Evolutionary conservation across 2,888 invertebrate species (phyloP).

Genomic region (Cabera pusaria): DNA sequence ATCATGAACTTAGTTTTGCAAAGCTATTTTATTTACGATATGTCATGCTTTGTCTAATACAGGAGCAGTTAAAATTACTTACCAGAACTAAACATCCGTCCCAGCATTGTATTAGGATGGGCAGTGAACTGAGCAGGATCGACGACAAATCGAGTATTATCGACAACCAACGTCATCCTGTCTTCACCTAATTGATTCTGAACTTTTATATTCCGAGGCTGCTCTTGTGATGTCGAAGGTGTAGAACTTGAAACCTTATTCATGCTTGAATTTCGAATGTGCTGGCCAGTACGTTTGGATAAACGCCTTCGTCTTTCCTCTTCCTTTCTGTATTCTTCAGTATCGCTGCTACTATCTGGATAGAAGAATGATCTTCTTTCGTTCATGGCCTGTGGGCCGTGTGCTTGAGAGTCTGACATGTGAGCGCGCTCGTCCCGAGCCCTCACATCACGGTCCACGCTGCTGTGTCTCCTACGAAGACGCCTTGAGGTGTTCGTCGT

Average conservation of each 20-base stretch:
- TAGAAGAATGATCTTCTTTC: slow-evolving; percentile 74
- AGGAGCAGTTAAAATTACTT: too few relatives aligned
- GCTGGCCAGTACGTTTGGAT: slow-evolving; percentile 68
- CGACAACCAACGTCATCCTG: slow-evolving; percentile 96
- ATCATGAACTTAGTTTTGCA: too few relatives aligned
- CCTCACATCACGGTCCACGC: slow-evolving; percentile 68
- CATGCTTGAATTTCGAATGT: slow-evolving; percentile 51
- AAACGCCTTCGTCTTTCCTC: slow-evolving; percentile 87
- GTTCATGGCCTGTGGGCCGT: slow-evolving; percentile 68
- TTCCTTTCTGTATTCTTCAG: slow-evolving; percentile 90
- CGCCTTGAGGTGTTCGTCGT: slow-evolving; percentile 23
- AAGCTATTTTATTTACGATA: too few relatives aligned
- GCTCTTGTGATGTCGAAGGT: slow-evolving; percentile 66
- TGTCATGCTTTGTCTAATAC: too few relatives aligned
- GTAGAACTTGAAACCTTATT: slow-evolving; percentile 47
- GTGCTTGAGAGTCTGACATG: slow-evolving; percentile 70
- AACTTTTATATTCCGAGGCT: slow-evolving; percentile 55
- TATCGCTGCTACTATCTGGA: slow-evolving; percentile 91
- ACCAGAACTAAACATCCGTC: slow-evolving; percentile 98
- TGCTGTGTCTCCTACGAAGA: slow-evolving; percentile 41
- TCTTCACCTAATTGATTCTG: slow-evolving; percentile 84
- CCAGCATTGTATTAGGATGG: slow-evolving; percentile 99
- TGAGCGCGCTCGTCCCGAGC: slow-evolving; percentile 63
- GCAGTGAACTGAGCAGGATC: slow-evolving; percentile 96
- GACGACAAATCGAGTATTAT: slow-evolving; percentile 94